Percentiles rank a stretch among this genome's conserved stretches.
Conservation (phyloP, 2,113 vertebrate species). For the Orientallactaga bullata region DNA sequence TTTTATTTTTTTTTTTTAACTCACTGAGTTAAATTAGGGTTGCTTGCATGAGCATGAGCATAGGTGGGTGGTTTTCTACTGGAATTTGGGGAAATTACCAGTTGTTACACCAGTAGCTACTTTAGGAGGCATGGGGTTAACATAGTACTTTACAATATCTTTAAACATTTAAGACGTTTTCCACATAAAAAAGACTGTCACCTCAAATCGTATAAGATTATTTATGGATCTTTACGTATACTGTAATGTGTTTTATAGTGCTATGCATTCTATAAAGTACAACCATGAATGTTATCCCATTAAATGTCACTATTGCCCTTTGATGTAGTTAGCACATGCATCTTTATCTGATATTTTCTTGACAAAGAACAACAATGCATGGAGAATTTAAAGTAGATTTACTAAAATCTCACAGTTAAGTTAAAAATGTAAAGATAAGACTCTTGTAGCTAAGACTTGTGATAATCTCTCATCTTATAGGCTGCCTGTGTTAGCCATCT, state of each 20-base stretch:
- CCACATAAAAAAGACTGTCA: neutral
- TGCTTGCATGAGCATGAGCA: no score
- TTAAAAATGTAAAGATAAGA: neutral
- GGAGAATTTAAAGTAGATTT: slow-evolving; percentile 20
- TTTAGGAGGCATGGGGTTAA: no score
- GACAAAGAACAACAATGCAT: slow-evolving; percentile 10
- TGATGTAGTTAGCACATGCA: neutral
- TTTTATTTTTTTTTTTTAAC: no score
- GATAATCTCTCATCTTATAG: neutral
- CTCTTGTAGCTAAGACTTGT: neutral
- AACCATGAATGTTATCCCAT: neutral
- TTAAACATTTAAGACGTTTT: neutral
- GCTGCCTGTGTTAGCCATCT: neutral
- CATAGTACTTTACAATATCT: neutral
- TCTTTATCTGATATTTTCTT: neutral
- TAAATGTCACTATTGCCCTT: neutral
- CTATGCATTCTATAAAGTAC: neutral
- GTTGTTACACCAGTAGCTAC: no score
- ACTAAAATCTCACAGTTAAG: neutral
- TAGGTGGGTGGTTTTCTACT: no score
- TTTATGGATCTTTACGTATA: neutral
- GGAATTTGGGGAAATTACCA: no score
- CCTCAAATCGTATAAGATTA: neutral
- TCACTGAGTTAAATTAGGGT: no score
- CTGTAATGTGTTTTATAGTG: neutral